Percentiles rank a stretch among this genome's conserved stretches.
These are phyloP conservation scores for Protobothrops mucrosquamatus DNA, from an alignment of 2,113 vertebrate species.

Conservation along the genomic window DNA sequence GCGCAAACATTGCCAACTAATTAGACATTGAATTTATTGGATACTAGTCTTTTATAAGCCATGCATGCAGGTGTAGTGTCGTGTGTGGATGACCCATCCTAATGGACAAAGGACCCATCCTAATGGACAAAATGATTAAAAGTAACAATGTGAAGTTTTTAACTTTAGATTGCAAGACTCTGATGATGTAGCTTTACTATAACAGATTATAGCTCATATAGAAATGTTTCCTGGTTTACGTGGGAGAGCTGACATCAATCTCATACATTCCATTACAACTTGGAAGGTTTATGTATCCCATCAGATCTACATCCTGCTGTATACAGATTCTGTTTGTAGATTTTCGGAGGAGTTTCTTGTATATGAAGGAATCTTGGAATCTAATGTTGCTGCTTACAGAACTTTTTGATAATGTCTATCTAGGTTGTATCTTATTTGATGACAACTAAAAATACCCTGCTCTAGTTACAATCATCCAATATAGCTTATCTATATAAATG, in stretches of 20 bases:
- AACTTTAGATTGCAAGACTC: no score
- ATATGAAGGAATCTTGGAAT: background rate
- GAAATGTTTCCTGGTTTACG: no score
- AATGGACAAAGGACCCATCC: no score
- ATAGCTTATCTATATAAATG: background rate
- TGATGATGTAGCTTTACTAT: no score
- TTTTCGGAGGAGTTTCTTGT: background rate
- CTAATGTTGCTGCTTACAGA: background rate
- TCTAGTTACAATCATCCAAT: constrained; percentile 12
- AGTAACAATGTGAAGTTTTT: no score
- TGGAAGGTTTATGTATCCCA: background rate
- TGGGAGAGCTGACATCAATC: no score
- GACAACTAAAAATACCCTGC: background rate
- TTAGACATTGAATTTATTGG: background rate
- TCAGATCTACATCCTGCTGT: background rate
- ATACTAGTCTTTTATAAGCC: background rate
- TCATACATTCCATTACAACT: background rate
- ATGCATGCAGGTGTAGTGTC: background rate
- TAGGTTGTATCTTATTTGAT: background rate
- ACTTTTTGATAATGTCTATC: background rate
- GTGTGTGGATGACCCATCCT: no score
- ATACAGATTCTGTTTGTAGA: background rate
- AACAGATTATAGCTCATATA: no score
- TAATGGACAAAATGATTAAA: no score
- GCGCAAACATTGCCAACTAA: background rate